Conservation (phyloP, 2,888 invertebrate genomes). For the Mactromeris polynyma region DNA sequence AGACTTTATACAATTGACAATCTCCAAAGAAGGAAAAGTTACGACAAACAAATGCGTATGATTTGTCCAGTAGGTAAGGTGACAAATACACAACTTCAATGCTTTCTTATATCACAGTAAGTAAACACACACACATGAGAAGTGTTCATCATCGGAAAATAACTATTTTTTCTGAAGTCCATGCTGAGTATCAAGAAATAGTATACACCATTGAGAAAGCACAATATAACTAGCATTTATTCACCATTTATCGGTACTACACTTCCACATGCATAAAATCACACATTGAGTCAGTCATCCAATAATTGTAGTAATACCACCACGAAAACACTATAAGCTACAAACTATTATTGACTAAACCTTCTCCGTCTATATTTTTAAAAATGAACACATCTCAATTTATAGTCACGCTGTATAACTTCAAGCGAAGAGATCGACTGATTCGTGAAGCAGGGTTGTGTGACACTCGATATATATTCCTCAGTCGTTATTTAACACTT, state of each 20-base stretch:
- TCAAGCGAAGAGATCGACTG: background rate
- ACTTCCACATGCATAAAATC: background rate
- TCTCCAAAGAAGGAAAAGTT: background rate
- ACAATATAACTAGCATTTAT: background rate
- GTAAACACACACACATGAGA: background rate
- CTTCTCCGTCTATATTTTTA: background rate
- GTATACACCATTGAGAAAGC: background rate
- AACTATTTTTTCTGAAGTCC: background rate
- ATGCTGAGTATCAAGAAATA: background rate
- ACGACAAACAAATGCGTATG: background rate
- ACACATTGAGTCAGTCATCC: background rate
- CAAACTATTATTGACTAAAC: background rate
- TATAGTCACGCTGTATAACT: background rate
- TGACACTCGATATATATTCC: conserved; percentile 1
- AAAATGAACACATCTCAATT: background rate
- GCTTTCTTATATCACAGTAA: background rate
- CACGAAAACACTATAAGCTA: background rate
- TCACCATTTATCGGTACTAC: background rate
- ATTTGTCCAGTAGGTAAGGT: background rate
- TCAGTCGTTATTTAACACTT: conserved; percentile 25
- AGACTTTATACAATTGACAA: background rate
- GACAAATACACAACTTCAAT: background rate
- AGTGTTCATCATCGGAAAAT: background rate
- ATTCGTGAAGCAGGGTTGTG: background rate
- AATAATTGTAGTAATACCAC: background rate